Base-by-base conservation (phyloP, 2,113 vertebrate species). In the Apeltes quadracus region DNA sequence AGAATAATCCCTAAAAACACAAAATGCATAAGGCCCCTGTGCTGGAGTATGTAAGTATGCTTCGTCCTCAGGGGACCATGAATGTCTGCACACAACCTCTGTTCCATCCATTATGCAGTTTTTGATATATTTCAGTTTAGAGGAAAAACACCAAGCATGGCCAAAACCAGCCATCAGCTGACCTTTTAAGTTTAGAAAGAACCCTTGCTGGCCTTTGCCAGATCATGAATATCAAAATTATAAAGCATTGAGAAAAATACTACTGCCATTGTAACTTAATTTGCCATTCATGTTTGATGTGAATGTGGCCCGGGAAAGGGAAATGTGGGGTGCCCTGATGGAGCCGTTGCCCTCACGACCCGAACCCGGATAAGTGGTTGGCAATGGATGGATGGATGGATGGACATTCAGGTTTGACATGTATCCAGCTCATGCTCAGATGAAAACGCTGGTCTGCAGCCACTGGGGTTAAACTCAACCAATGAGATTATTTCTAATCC, bases 141-240 rank as follows among this genome's bases (percentile, higher is more conserved):
- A 39, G 10, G 34, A n/a, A 59, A 25, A 51, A 14, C 13, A 2
- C 7, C 16, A 9, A 48, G 44, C 22, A 22, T 9, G 10, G 23
- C 34, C 43, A 32, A 32, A 67, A 69, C 46, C 43, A 61, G 41
- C 15, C 64, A 38, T 32, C 41, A 22, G 5, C 25, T 62, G 59
- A 72, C 44, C 38, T 75, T 75, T 25, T 22, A 68, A 51, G 1
- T 56, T 69, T 7, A 5, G 68, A 67, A 0, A 54, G 27, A 61
- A 23, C 44, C 18, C 29, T 15, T 22, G 3, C 13, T 70, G 83
- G 67, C 61, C 61, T 72, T 75, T 71, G 13, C 14, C n/a, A 32
- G 25, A 69, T 54, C 58, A 51, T 48, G 25, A 69, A 46, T 67
- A n/a, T 25, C 56, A 65, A 18, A 8, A 2, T 29, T 25, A 69